phyloP scores from a whole-genome alignment of 1,140 invertebrate genomes.

The Danaus plexippus region DNA sequence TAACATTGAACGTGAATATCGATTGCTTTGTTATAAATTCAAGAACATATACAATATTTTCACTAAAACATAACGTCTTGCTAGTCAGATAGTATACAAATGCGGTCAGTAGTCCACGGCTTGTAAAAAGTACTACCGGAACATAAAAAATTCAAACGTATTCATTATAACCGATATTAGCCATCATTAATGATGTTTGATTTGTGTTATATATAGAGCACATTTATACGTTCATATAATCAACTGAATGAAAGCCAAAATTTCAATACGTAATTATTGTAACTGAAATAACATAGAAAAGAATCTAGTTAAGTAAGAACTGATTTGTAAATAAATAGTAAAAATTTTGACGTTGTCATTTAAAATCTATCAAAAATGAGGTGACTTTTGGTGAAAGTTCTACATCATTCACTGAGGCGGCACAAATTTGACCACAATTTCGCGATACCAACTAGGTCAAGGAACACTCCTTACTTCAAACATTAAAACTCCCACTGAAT shows the following conservation, averaged over 20 bases:
- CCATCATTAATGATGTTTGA: no score
- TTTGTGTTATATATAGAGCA: no score
- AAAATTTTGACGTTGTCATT: neutral
- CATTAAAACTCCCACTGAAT: slow-evolving; percentile 31
- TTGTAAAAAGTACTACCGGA: slow-evolving; percentile 50
- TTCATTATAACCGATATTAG: slow-evolving; percentile 7
- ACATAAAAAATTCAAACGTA: slow-evolving; percentile 24
- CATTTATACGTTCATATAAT: no score
- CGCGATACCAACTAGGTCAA: slow-evolving; percentile 48
- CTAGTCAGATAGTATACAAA: slow-evolving; percentile 34
- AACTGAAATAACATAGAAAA: neutral
- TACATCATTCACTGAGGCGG: slow-evolving; percentile 35
- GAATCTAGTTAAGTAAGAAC: neutral
- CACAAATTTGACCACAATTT: slow-evolving; percentile 36
- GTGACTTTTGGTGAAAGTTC: slow-evolving; percentile 52
- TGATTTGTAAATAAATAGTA: slow-evolving; percentile 4
- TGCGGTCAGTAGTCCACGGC: slow-evolving; percentile 61
- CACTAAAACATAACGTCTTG: no score
- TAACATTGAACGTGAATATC: no score
- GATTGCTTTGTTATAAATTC: no score
- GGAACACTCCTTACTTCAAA: slow-evolving; percentile 41
- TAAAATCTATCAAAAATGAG: slow-evolving; percentile 1
- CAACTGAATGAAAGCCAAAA: no score
- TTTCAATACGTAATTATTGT: neutral
- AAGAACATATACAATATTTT: no score